Evolutionary conservation across 2,888 invertebrate genomes (phyloP), one percentile per base, ranked within the genome.

Genomic region (Troides aeacus): DNA sequence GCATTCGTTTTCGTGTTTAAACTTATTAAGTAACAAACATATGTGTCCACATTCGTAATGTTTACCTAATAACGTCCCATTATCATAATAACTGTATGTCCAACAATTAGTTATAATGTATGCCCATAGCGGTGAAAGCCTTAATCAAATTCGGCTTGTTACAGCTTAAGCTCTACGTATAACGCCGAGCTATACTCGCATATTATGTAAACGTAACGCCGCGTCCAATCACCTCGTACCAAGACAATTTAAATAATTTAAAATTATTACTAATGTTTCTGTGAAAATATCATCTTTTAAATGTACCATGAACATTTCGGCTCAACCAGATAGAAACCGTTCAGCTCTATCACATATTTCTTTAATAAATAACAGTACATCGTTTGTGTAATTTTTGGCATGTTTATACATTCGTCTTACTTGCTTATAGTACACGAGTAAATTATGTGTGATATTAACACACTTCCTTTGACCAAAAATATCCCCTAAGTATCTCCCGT

Each of bases 131-230:
- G 21, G 62, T 63, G 61, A 58, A 66, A 70, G 50, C 62, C 58
- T 36, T 65, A 66, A 66, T 69, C 64, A 61, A 69, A 65, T 69
- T 69, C 56, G 24, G 64, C 63, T 68, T 68, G 68, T 68, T 68
- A 68, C 57, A 18, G 59, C 62, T 18, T 59, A 63, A 58, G 67
- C 68, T 58, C 58, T 59, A 36, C 63, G 36, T 68, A 58, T 64
- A 59, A 63, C 46, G 50, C 63, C 58, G 57, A 62, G 67, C 18
- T 58, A 15, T 36, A 63, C 58, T 68, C 18, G 68, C 63, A 63
- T 50, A 68, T 63, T 59, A 39, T 62, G 59, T 39, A 58, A 63
- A 18, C 17, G 42, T 59, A 10, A 23, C 12, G 59, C 63, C 50
- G 59, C 58, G 36, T 59, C 63, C 39, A 58, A 63, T 68, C 59